Evolutionary conservation across 2,888 invertebrate species (phyloP).

Genomic region (Lepeophtheirus nordmannii): DNA sequence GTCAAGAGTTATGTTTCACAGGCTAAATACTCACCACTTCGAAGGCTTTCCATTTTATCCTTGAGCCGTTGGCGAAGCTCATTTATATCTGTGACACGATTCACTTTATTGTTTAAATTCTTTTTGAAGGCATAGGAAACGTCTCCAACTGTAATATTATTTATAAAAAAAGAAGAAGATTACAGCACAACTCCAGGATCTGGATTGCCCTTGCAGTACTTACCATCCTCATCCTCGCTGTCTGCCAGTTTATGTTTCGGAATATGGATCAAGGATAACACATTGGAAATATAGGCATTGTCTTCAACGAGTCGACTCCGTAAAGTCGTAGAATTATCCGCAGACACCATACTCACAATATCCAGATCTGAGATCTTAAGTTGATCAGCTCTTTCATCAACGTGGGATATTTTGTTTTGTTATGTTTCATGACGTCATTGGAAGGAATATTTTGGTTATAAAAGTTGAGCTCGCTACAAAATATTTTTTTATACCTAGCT

Average conservation of each 20-base stretch:
- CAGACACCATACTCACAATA: background rate
- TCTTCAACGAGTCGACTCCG: background rate
- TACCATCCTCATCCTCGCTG: background rate
- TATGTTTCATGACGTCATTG: background rate
- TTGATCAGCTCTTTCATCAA: background rate
- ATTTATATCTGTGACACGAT: conserved; percentile 27
- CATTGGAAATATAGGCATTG: background rate
- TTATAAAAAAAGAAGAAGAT: background rate
- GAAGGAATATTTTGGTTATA: background rate
- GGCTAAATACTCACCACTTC: background rate
- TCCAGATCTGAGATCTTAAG: background rate
- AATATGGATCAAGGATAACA: conserved; percentile 6
- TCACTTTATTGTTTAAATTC: background rate
- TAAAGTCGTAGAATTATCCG: background rate
- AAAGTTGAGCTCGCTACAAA: no score
- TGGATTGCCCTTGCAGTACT: background rate
- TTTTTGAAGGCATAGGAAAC: background rate
- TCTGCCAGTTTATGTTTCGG: background rate
- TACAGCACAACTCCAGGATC: background rate
- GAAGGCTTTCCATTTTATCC: conserved; percentile 22
- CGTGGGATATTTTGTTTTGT: conserved; percentile 3
- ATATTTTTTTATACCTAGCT: no score
- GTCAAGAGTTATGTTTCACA: background rate
- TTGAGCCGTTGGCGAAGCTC: conserved; percentile 27
- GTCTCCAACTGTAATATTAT: background rate